Percentiles rank a stretch among this genome's conserved stretches.
Evolutionary conservation across 2,113 vertebrate genomes (phyloP).

Genomic region (Hyperoodon ampullatus): DNA sequence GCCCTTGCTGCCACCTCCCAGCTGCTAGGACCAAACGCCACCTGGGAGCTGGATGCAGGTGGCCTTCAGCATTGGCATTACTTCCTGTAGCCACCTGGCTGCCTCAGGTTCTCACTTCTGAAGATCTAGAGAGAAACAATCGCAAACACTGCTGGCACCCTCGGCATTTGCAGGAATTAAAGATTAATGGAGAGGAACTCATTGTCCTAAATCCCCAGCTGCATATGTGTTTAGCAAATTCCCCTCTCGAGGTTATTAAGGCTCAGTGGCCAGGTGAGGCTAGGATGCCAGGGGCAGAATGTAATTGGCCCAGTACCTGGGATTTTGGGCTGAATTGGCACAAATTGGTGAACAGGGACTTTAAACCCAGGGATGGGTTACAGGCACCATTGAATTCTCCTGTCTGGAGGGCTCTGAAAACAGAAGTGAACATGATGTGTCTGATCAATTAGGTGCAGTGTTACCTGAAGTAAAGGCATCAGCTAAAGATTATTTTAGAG

Average conservation of each 20-base stretch:
- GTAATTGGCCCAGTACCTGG: constrained; percentile 12
- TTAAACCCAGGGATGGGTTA: background rate
- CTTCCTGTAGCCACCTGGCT: background rate
- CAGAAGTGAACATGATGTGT: background rate
- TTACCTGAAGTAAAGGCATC: background rate
- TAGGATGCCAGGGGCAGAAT: background rate
- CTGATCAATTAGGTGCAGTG: background rate
- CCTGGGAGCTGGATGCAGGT: background rate
- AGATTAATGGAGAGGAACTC: constrained; percentile 37
- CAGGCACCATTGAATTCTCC: background rate
- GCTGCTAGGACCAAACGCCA: background rate
- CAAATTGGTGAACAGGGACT: background rate
- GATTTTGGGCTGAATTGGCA: background rate
- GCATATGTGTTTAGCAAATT: constrained; percentile 47
- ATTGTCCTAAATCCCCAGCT: constrained; percentile 28
- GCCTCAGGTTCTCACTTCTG: background rate
- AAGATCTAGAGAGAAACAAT: background rate
- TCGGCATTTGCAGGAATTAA: constrained; percentile 34
- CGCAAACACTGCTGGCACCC: background rate
- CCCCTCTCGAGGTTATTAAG: constrained; percentile 15
- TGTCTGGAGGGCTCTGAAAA: background rate
- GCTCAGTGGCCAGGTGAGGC: background rate
- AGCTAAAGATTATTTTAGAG: background rate
- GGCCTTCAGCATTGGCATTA: background rate
- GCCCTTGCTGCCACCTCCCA: background rate